These are phyloP conservation scores for Gonatopus flavifemur DNA, from an alignment of 1,140 invertebrate genomes.

Conservation along the genomic window DNA sequence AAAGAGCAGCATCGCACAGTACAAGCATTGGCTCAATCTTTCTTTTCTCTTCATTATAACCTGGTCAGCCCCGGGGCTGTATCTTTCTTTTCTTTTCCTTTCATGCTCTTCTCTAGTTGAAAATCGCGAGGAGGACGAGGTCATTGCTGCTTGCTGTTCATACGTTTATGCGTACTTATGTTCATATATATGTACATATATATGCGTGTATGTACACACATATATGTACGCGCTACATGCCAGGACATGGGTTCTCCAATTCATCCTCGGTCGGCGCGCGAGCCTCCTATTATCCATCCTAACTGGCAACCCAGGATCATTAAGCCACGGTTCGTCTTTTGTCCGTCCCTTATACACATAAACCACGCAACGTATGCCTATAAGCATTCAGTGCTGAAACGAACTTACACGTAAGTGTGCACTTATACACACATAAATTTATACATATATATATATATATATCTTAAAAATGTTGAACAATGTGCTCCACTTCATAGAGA, in stretches of 20 bases:
- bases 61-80: background rate
- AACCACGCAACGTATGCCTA: too few relatives aligned
- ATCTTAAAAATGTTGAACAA: too few relatives aligned
- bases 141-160: background rate
- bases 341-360: too few relatives aligned
- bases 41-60: too few relatives aligned
- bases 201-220: background rate
- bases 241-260: slow-evolving; percentile 29
- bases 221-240: slow-evolving; percentile 17
- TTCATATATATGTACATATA: slow-evolving; percentile 9
- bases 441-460: too few relatives aligned
- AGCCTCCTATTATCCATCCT: slow-evolving; percentile 30
- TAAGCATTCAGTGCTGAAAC: too few relatives aligned
- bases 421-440: too few relatives aligned
- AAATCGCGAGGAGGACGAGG: too few relatives aligned
- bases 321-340: slow-evolving; percentile 32
- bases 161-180: slow-evolving; percentile 10
- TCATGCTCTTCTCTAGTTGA: slow-evolving; percentile 5
- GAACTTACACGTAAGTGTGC: too few relatives aligned
- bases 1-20: background rate
- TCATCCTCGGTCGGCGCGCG: slow-evolving; percentile 32
- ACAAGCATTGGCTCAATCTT: too few relatives aligned
- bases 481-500: too few relatives aligned
- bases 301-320: slow-evolving; percentile 34
- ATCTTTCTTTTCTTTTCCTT: too few relatives aligned